phyloP scores from a whole-genome alignment of 2,888 invertebrate species.

The Catocala sponsa region DNA sequence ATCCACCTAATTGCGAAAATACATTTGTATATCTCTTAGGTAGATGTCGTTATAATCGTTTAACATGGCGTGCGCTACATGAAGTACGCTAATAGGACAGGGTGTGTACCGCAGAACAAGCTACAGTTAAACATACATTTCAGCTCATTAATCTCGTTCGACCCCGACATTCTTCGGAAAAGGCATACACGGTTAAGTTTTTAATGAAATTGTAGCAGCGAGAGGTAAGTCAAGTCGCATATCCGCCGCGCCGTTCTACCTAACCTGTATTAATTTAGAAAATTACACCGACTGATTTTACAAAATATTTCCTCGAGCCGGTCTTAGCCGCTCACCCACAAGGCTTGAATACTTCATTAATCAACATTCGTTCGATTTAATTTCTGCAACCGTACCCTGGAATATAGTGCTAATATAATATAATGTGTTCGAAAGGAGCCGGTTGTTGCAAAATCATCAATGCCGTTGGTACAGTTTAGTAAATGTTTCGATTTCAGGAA shows the following conservation, averaged over 20 bases:
- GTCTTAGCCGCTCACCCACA: slow-evolving; percentile 28
- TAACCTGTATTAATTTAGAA: slow-evolving; percentile 18
- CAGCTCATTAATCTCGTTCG: no score
- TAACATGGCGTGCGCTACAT: no score
- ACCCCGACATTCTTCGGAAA: neutral
- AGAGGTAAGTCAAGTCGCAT: neutral
- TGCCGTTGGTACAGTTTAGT: slow-evolving; percentile 39
- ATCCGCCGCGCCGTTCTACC: neutral
- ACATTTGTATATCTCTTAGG: no score
- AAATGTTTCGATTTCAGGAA: slow-evolving; percentile 54
- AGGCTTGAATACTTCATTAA: slow-evolving; percentile 38
- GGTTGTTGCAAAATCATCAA: slow-evolving; percentile 35
- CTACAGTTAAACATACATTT: neutral
- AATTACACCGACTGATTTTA: slow-evolving; percentile 20
- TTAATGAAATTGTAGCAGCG: neutral
- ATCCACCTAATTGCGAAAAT: no score
- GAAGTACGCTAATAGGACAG: neutral
- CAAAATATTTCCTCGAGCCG: slow-evolving; percentile 23
- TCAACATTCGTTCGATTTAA: slow-evolving; percentile 30
- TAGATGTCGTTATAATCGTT: no score
- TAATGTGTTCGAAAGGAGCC: slow-evolving; percentile 38
- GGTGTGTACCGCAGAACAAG: no score
- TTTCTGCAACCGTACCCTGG: slow-evolving; percentile 28
- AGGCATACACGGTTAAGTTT: neutral
- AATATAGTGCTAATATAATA: slow-evolving; percentile 22